phyloP scores from a whole-genome alignment of 2,113 vertebrate genomes.

The Heterochromis multidens region DNA sequence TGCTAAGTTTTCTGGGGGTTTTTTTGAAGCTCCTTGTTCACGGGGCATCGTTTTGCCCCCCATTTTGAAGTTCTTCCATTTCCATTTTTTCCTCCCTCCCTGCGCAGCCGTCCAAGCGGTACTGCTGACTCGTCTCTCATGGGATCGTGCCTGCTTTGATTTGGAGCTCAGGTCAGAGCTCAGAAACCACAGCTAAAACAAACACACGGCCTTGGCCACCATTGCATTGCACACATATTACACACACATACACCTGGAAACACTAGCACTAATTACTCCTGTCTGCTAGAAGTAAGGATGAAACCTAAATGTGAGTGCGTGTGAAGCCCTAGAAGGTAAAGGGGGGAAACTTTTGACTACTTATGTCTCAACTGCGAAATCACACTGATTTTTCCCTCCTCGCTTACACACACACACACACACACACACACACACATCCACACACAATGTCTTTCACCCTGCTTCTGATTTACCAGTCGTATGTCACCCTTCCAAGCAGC shows the following conservation, averaged over 20 bases:
- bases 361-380: background rate
- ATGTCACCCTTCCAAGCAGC: slow-evolving; percentile 49
- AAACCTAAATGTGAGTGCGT: background rate
- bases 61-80: background rate
- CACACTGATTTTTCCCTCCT: background rate
- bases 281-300: slow-evolving; percentile 1
- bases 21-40: background rate
- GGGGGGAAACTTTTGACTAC: slow-evolving; percentile 22
- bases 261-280: slow-evolving; percentile 32
- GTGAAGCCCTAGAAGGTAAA: slow-evolving; percentile 33
- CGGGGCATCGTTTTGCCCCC: background rate
- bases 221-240: slow-evolving; percentile 4
- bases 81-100: slow-evolving; percentile 17
- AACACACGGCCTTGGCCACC: slow-evolving; percentile 56
- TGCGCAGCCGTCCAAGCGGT: slow-evolving; percentile 22
- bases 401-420: background rate
- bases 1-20: background rate
- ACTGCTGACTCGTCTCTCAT: slow-evolving; percentile 72
- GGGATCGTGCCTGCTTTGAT: slow-evolving; percentile 71
- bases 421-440: background rate
- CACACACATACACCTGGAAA: slow-evolving; percentile 40
- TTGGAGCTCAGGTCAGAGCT: slow-evolving; percentile 64
- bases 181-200: slow-evolving; percentile 77
- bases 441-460: slow-evolving; percentile 46
- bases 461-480: slow-evolving; percentile 73